These are phyloP conservation scores for Blastobasis lacticolella DNA, from an alignment of 2,888 invertebrate genomes.

Conservation along the genomic window DNA sequence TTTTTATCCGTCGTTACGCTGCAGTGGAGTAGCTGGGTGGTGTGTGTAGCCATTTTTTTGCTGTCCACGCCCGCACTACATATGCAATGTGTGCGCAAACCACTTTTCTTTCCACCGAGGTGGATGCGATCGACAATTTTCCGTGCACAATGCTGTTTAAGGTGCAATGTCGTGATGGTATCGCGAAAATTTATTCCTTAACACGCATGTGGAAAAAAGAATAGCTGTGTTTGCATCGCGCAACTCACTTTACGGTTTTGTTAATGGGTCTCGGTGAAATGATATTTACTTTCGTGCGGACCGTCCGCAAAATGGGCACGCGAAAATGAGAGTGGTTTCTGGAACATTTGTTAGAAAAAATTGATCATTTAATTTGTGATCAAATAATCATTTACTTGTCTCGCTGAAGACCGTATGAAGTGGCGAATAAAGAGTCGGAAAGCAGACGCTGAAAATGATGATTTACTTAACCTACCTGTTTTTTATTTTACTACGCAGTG, in stretches of 20 bases:
- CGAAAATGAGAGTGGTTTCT: slow-evolving; percentile 6
- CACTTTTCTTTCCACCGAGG: slow-evolving; percentile 52
- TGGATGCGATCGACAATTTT: slow-evolving; percentile 36
- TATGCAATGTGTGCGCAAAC: slow-evolving; percentile 19
- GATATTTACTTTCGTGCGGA: slow-evolving; percentile 64
- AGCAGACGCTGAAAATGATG: too few relatives aligned
- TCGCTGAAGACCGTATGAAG: too few relatives aligned
- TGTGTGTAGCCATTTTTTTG: slow-evolving; percentile 53
- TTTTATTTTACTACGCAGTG: too few relatives aligned
- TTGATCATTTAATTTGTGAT: not conserved
- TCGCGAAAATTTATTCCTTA: slow-evolving; percentile 16
- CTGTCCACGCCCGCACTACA: slow-evolving; percentile 33
- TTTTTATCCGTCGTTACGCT: slow-evolving; percentile 69
- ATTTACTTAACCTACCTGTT: too few relatives aligned
- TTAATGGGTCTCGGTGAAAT: slow-evolving; percentile 46
- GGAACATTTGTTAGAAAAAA: not conserved
- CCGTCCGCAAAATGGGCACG: slow-evolving; percentile 23
- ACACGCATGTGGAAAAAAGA: slow-evolving; percentile 22
- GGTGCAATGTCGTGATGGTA: slow-evolving; percentile 36
- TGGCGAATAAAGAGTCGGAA: too few relatives aligned
- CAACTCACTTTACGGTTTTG: slow-evolving; percentile 30
- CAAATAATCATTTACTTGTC: not conserved
- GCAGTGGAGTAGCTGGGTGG: slow-evolving; percentile 38
- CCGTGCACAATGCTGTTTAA: slow-evolving; percentile 34
- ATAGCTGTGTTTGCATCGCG: slow-evolving; percentile 21